phyloP scores from a whole-genome alignment of 2,797 vertebrate species.

The Arctocebus calabarensis region DNA sequence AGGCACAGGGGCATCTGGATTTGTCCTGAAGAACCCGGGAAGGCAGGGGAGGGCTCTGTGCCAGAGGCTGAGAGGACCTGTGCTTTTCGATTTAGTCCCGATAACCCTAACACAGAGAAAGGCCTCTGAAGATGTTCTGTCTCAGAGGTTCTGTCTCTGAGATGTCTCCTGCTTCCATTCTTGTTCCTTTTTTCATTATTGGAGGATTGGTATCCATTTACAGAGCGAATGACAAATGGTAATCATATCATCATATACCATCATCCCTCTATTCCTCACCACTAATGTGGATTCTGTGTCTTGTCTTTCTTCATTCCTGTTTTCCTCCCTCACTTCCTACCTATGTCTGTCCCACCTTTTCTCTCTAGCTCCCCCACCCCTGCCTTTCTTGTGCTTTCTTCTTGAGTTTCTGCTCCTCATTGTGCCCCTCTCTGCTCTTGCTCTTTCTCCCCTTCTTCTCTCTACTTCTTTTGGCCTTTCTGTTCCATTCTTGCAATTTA shows the following conservation, averaged over 20 bases:
- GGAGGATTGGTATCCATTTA: neutral
- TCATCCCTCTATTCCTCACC: neutral
- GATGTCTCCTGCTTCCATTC: neutral
- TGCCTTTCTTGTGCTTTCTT: no score
- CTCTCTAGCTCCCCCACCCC: no score
- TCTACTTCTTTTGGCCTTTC: neutral
- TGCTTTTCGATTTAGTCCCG: no score
- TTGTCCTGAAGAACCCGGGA: neutral
- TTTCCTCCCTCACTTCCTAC: no score
- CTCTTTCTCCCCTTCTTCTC: neutral
- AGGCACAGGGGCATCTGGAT: neutral
- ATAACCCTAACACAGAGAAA: no score
- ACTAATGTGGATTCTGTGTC: neutral
- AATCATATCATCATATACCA: no score
- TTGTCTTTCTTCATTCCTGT: no score
- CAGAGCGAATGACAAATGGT: neutral
- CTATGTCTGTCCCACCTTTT: no score
- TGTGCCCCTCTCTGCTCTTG: neutral
- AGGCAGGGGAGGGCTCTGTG: no score
- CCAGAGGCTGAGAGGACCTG: no score
- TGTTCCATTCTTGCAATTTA: neutral
- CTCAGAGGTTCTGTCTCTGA: no score
- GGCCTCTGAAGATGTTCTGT: neutral
- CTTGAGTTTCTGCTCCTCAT: neutral
- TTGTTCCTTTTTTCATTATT: neutral